Conservation (phyloP, 2,113 vertebrate species). For the Chitala chitala region DNA sequence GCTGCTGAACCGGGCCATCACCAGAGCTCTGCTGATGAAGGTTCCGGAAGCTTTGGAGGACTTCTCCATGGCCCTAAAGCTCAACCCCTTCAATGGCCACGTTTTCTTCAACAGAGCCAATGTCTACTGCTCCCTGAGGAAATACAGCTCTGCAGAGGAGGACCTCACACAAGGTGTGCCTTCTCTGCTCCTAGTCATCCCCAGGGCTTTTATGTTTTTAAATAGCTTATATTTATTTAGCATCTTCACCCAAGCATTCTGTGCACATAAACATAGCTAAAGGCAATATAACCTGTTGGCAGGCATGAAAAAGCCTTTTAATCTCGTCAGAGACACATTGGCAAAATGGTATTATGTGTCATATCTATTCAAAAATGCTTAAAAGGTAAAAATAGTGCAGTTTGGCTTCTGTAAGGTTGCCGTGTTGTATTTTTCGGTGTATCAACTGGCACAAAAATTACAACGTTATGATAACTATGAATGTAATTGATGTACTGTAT, state of each 20-base stretch:
- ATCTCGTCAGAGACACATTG: background rate
- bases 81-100: conserved; percentile 54
- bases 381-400: background rate
- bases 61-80: conserved; percentile 54
- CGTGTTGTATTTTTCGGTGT: too few relatives aligned
- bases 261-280: background rate
- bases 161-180: conserved; percentile 58
- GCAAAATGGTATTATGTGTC: background rate
- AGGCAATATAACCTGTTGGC: background rate
- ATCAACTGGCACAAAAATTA: too few relatives aligned
- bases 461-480: too few relatives aligned
- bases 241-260: background rate
- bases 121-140: conserved; percentile 54
- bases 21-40: conserved; percentile 55
- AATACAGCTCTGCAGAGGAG: conserved; percentile 58
- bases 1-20: conserved; percentile 64
- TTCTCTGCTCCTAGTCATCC: background rate
- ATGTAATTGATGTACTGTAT: too few relatives aligned
- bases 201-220: background rate
- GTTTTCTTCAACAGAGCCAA: conserved; percentile 63
- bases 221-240: background rate
- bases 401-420: too few relatives aligned
- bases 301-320: background rate
- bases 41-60: conserved; percentile 62
- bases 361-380: background rate